Conservation (phyloP, 2,113 vertebrate genomes). For the Sigmodon hispidus region DNA sequence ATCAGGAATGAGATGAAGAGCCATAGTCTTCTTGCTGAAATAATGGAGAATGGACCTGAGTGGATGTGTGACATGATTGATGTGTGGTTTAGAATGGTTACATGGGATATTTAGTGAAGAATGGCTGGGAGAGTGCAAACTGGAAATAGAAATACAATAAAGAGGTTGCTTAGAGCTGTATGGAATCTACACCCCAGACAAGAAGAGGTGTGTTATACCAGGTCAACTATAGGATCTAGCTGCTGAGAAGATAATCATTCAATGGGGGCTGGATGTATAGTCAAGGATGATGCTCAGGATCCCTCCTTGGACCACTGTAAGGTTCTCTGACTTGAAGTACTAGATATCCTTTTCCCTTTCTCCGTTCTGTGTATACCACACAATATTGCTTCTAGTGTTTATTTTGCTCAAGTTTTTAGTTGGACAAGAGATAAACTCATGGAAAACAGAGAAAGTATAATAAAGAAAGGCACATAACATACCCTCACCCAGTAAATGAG, state of each 20-base stretch:
- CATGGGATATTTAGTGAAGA: background rate
- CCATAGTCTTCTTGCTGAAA: background rate
- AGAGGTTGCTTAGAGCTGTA: background rate
- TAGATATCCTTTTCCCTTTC: background rate
- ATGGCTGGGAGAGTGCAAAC: accelerated
- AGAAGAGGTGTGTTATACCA: background rate
- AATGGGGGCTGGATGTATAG: background rate
- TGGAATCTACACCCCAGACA: background rate
- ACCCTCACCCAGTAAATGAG: background rate
- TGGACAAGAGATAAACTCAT: background rate
- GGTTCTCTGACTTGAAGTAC: accelerated
- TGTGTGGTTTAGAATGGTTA: background rate
- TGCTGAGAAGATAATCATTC: background rate
- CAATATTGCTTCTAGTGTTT: background rate
- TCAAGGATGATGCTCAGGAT: background rate
- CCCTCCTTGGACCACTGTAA: background rate
- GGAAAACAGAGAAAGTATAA: background rate
- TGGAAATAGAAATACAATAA: background rate
- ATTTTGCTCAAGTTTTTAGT: background rate
- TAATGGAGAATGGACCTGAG: background rate
- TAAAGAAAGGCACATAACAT: background rate
- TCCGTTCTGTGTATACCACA: accelerated
- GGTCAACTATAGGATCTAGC: background rate
- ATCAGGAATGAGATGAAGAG: background rate
- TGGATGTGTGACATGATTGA: background rate